These are phyloP conservation scores for Novumbra hubbsi DNA, from an alignment of 2,797 vertebrate species.

Conservation along the genomic window DNA sequence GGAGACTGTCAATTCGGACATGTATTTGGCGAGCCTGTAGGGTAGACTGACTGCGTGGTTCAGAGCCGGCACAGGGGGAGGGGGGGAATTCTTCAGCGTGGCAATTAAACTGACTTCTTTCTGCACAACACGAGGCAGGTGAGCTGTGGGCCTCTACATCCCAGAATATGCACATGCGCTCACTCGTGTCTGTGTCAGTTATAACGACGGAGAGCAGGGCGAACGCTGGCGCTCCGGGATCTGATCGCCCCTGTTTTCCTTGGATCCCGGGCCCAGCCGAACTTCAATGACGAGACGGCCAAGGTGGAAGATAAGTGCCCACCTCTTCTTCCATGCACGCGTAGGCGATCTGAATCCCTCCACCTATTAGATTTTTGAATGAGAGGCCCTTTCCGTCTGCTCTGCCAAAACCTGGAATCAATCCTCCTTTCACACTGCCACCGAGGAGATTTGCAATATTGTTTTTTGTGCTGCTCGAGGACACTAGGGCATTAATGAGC, in stretches of 20 bases:
- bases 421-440: not conserved
- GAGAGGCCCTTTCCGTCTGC: not conserved
- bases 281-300: conserved; percentile 21
- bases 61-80: conserved; percentile 18
- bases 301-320: not conserved
- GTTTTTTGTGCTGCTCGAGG: not conserved
- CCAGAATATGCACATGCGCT: not conserved
- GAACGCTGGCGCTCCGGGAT: conserved; percentile 36
- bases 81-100: conserved; percentile 16
- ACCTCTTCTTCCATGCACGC: not conserved
- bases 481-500: not conserved
- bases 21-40: conserved; percentile 26
- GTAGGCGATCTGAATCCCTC: conserved; percentile 3
- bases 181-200: not conserved
- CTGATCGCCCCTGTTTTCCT: conserved; percentile 28
- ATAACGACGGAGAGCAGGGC: conserved; percentile 33
- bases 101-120: conserved; percentile 7
- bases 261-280: conserved; percentile 37
- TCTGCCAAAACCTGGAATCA: not conserved
- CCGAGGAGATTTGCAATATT: not conserved
- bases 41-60: conserved; percentile 32
- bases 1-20: conserved; percentile 36
- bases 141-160: conserved; percentile 1
- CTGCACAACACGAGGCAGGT: not conserved
- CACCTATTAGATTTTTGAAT: no score